Evolutionary conservation across 2,797 vertebrate species (phyloP).

Genomic region (Cyclura pinguis): DNA sequence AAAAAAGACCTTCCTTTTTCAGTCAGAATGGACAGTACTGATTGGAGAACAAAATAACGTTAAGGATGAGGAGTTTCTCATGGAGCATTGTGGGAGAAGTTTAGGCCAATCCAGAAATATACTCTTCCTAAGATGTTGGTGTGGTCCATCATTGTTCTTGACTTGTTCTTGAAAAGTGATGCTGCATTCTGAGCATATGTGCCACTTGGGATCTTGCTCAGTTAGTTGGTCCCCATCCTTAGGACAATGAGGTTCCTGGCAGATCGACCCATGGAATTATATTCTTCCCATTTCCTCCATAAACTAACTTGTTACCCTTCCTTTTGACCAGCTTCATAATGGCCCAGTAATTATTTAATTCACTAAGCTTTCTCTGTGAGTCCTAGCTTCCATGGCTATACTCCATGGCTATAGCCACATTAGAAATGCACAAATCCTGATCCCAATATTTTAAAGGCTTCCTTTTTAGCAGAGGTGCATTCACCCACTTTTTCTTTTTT

Average conservation of each 20-base stretch:
- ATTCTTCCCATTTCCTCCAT: no score
- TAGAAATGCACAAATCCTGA: not conserved
- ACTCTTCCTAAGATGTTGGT: not conserved
- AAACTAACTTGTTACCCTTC: not conserved
- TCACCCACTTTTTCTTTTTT: constrained; percentile 43
- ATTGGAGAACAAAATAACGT: no score
- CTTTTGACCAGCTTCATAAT: not conserved
- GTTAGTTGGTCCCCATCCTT: not conserved
- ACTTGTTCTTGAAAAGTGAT: not conserved
- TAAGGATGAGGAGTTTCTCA: not conserved
- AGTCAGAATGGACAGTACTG: not conserved
- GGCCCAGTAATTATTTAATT: constrained; percentile 31
- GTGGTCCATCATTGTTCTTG: not conserved
- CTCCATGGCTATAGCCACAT: constrained; percentile 20
- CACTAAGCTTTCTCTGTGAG: constrained; percentile 9
- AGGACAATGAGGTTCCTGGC: not conserved
- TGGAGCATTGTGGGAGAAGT: not conserved
- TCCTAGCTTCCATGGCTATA: constrained; percentile 7
- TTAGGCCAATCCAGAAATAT: not conserved
- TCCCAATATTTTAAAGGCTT: not conserved
- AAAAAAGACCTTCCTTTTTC: no score
- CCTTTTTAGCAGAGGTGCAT: constrained; percentile 31
- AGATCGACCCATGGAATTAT: not conserved
- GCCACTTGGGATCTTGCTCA: not conserved
- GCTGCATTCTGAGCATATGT: no score